A percentile compares a stretch with the other conserved stretches of the same genome.
phyloP scores from a whole-genome alignment of 1,140 invertebrate genomes.

The Cepaea nemoralis region DNA sequence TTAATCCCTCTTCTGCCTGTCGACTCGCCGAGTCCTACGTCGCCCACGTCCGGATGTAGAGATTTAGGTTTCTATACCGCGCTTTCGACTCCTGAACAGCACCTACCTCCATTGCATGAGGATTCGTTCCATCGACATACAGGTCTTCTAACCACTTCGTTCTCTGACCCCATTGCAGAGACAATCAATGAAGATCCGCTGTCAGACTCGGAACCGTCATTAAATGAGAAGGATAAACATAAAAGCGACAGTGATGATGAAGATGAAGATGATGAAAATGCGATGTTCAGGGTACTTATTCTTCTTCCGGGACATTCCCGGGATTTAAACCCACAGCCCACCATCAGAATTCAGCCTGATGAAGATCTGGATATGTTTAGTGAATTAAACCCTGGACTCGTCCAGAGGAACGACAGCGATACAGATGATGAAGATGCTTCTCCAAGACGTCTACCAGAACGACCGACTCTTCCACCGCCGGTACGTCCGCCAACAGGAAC shows the following conservation, averaged over 20 bases:
- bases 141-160: constrained; percentile 48
- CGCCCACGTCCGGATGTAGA: background rate
- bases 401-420: constrained; percentile 42
- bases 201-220: background rate
- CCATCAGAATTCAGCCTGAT: constrained; percentile 53
- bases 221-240: background rate
- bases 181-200: constrained; percentile 33
- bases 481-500: constrained; percentile 56
- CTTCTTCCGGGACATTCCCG: constrained; percentile 75
- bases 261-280: constrained; percentile 41
- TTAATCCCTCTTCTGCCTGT: constrained; percentile 53
- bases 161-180: constrained; percentile 49
- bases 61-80: constrained; percentile 6
- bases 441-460: background rate
- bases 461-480: constrained; percentile 33
- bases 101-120: constrained; percentile 30
- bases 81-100: constrained; percentile 28
- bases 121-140: background rate
- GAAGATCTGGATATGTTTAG: constrained; percentile 47
- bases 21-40: constrained; percentile 42
- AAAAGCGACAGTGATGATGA: constrained; percentile 18
- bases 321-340: constrained; percentile 41
- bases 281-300: constrained; percentile 91
- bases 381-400: constrained; percentile 40
- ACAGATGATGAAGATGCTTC: constrained; percentile 40